Conservation (phyloP, 2,888 invertebrate genomes). For the Falcaria lacertinaria region DNA sequence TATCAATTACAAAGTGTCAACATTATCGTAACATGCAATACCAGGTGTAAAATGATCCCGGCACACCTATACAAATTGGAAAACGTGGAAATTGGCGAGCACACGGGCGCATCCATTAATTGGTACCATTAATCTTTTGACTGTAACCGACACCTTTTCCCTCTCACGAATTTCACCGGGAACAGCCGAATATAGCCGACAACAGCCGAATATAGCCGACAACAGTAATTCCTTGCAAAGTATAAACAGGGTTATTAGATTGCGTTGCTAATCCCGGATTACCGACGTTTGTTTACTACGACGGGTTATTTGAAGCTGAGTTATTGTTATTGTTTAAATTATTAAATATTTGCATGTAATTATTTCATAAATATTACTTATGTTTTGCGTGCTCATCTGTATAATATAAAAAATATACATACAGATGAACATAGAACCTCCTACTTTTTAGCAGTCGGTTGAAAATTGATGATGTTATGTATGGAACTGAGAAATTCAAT, state of each 20-base stretch:
- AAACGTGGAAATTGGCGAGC: slow-evolving; percentile 44
- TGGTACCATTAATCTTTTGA: slow-evolving; percentile 62
- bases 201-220: slow-evolving; percentile 14
- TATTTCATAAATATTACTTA: neutral
- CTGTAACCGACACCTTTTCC: slow-evolving; percentile 39
- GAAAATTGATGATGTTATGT: too few relatives aligned
- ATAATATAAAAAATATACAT: too few relatives aligned
- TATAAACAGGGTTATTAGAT: slow-evolving; percentile 10
- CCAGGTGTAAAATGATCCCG: slow-evolving; percentile 46
- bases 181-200: slow-evolving; percentile 11
- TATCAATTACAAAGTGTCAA: slow-evolving; percentile 40
- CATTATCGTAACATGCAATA: slow-evolving; percentile 22
- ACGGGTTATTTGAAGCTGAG: slow-evolving; percentile 2
- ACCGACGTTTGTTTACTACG: slow-evolving; percentile 10
- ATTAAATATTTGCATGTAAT: neutral
- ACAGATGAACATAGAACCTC: too few relatives aligned
- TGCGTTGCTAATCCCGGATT: slow-evolving; percentile 6
- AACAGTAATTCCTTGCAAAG: slow-evolving; percentile 11
- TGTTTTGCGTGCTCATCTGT: neutral
- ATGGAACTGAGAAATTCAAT: too few relatives aligned
- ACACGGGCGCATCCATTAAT: slow-evolving; percentile 48
- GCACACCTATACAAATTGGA: slow-evolving; percentile 38
- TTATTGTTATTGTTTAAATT: neutral
- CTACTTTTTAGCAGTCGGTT: too few relatives aligned
- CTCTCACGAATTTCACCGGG: too few relatives aligned